Conservation (phyloP, 2,797 vertebrate genomes). For the Mycteria americana region DNA sequence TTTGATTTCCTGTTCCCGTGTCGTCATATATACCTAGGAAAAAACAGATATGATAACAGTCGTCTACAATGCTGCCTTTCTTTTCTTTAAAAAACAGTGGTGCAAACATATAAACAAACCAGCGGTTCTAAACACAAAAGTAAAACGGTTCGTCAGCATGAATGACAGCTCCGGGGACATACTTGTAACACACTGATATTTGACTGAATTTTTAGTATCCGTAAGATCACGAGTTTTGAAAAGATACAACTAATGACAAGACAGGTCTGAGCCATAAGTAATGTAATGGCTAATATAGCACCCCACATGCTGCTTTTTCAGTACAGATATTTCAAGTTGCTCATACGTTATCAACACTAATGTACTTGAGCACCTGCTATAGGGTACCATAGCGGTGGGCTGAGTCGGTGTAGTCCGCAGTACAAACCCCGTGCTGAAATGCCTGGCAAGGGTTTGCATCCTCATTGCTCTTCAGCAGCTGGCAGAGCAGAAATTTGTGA, state of each 20-base stretch:
- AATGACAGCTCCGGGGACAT: not conserved
- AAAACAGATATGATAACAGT: not conserved
- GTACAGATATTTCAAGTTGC: not conserved
- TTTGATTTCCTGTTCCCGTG: not conserved
- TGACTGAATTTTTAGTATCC: not conserved
- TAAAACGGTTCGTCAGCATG: not conserved
- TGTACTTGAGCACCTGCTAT: not conserved
- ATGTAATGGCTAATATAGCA: not conserved
- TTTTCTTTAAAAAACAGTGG: not conserved
- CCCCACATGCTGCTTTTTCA: not conserved
- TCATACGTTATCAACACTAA: not conserved
- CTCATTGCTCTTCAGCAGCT: not conserved
- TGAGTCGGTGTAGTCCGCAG: not conserved
- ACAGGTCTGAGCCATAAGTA: not conserved
- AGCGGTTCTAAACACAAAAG: not conserved
- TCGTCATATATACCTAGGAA: conserved; percentile 47
- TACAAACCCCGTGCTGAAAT: not conserved
- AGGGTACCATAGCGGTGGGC: not conserved
- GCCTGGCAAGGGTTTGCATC: not conserved
- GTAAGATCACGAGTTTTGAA: not conserved
- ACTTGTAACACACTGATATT: not conserved
- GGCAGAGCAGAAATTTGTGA: not conserved
- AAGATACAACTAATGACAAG: not conserved
- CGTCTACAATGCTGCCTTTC: not conserved
- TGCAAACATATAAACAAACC: not conserved